These are phyloP conservation scores for Camponotus pennsylvanicus DNA, from an alignment of 1,140 invertebrate species.

Conservation along the genomic window DNA sequence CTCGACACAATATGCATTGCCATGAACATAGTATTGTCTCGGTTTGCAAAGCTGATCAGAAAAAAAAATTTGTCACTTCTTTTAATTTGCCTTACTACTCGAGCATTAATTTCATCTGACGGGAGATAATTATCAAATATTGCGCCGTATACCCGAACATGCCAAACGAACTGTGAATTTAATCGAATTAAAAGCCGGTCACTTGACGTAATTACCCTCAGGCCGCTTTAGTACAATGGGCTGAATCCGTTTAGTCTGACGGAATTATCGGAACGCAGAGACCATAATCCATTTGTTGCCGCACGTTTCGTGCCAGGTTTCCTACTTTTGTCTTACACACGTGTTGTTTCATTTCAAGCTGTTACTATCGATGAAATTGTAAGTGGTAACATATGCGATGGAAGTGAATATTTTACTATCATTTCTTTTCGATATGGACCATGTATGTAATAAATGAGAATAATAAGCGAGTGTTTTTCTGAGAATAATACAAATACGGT, in stretches of 20 bases:
- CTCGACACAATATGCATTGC: not conserved
- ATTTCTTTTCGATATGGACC: not conserved
- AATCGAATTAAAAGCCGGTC: constrained; percentile 40
- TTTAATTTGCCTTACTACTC: not conserved
- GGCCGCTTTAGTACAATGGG: not conserved
- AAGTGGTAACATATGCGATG: not conserved
- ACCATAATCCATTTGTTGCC: constrained; percentile 30
- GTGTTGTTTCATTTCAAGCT: not conserved
- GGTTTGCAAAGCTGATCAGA: constrained; percentile 24
- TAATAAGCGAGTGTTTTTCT: not conserved
- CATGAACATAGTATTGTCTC: not conserved
- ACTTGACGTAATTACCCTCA: constrained; percentile 8
- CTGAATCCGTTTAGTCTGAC: not conserved
- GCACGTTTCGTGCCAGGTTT: not conserved
- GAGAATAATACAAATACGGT: not conserved
- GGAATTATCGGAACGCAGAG: not conserved
- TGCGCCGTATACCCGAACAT: not conserved
- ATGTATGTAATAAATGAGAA: not conserved
- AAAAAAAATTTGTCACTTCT: not conserved
- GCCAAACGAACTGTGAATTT: constrained; percentile 30
- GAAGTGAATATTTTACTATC: not conserved
- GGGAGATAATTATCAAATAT: constrained; percentile 21
- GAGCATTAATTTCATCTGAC: not conserved
- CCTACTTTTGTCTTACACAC: not conserved
- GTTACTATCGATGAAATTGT: not conserved